phyloP scores from a whole-genome alignment of 2,888 invertebrate genomes.

The Melitaea athalia region DNA sequence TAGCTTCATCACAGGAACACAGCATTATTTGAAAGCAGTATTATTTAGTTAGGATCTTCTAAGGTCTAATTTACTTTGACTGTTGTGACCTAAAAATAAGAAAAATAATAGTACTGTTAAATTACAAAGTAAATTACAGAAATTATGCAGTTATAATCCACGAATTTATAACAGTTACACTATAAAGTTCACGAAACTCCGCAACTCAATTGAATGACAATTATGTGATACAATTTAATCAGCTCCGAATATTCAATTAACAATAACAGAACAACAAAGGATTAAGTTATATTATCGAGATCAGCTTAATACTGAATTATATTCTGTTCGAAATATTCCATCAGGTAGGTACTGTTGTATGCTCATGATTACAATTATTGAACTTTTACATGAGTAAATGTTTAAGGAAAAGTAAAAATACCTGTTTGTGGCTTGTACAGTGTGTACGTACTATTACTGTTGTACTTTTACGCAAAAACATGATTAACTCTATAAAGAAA shows the following conservation, averaged over 20 bases:
- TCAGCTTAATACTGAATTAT: slow-evolving; percentile 21
- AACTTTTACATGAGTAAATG: neutral
- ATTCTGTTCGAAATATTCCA: slow-evolving; percentile 15
- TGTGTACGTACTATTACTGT: neutral
- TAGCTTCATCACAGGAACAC: too few relatives aligned
- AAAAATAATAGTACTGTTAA: too few relatives aligned
- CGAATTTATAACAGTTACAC: neutral
- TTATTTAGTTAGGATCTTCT: too few relatives aligned
- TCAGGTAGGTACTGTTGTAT: neutral
- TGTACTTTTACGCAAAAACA: neutral
- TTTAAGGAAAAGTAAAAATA: slow-evolving; percentile 1
- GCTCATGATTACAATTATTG: neutral
- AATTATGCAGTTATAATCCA: too few relatives aligned
- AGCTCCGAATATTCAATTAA: slow-evolving; percentile 29
- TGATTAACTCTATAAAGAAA: neutral
- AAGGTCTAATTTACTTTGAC: too few relatives aligned
- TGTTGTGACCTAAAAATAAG: too few relatives aligned
- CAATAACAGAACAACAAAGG: slow-evolving; percentile 28
- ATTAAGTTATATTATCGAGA: slow-evolving; percentile 29
- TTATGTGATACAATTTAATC: slow-evolving; percentile 32
- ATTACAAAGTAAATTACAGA: too few relatives aligned
- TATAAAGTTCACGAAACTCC: neutral
- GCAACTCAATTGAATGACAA: slow-evolving; percentile 15
- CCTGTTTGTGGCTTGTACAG: neutral
- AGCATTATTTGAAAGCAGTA: too few relatives aligned